phyloP scores from a whole-genome alignment of 2,113 vertebrate genomes.

The Stictonetta naevosa region DNA sequence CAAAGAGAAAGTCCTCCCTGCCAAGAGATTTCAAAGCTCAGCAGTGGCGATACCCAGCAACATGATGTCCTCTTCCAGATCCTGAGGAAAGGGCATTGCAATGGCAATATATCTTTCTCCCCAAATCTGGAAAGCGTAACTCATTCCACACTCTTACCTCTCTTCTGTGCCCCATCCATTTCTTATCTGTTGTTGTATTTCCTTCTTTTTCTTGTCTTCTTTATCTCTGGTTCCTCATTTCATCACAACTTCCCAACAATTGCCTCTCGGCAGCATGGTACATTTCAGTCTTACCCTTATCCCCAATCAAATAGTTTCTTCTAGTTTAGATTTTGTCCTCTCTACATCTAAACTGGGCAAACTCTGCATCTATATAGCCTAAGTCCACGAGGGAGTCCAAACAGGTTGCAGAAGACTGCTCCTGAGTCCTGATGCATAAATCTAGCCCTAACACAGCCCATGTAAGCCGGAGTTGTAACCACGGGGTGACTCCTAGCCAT shows the following conservation, averaged over 20 bases:
- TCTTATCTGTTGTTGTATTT: not conserved
- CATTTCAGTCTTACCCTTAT: not conserved
- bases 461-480: not conserved
- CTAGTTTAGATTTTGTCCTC: not conserved
- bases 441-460: not conserved
- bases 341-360: not conserved
- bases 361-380: not conserved
- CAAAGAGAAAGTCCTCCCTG: not conserved
- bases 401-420: not conserved
- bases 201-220: not conserved
- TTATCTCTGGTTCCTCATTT: not conserved
- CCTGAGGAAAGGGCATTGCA: not conserved
- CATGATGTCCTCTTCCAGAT: not conserved
- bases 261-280: not conserved
- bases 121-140: rapidly evolving
- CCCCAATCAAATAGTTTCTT: not conserved
- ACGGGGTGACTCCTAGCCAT: not conserved
- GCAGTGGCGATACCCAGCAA: rapidly evolving
- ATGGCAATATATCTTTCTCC: not conserved
- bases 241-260: not conserved
- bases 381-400: not conserved
- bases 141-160: not conserved
- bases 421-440: not conserved
- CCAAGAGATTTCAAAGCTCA: not conserved
- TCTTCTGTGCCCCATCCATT: not conserved